Base-by-base conservation (phyloP, 2,888 invertebrate species). In the Drosophila siamana region DNA sequence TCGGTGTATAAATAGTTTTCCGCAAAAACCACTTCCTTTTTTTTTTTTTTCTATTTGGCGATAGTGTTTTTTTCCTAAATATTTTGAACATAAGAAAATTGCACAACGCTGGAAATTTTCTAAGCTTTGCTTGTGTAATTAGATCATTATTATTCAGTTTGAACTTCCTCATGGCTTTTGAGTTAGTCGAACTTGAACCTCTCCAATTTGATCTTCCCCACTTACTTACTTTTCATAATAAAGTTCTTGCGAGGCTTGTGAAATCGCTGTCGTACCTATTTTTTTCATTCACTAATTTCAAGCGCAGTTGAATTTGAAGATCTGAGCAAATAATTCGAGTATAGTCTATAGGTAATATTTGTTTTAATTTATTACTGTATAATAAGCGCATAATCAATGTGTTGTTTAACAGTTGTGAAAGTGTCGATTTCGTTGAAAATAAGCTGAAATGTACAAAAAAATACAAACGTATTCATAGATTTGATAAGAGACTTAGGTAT, bases 301-400 rank as follows among this genome's bases (percentile, higher is more conserved):
- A n/a, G 33, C 33, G 11, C 36, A 15, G 13, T 41, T 19, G 16
- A 40, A 40, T 26, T 13, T 15, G 15, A 26, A 40, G 7, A 52
- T 19, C 5, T 19, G 26, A 19, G 41, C 41, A 75, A 40, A 40
- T 54, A 51, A 15, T 44, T n/a, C 33, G 13, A 28, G 11, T 41
- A 5, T 9, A 9, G 26, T 52, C 72, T 76, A 68, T 74, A 72
- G 68, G 68, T 26, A 41, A 4, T 54, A 19, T 30, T 19, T 54
- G 41, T 22, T 41, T 54, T 30, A 41, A 41, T 41, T 40, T 13
- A 44, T 26, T 24, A 3, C 13, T 19, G 11, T 47, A 46, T 28
- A 47, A 38, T 57, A 38, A 19, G 38, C 11, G 7, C 24, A 13
- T n/a, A 57, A 46, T 57, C 50, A 48, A 47, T 47, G 47, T 47